Conservation (phyloP, 1,140 invertebrate genomes). For the Chrysomallon squamiferum region DNA sequence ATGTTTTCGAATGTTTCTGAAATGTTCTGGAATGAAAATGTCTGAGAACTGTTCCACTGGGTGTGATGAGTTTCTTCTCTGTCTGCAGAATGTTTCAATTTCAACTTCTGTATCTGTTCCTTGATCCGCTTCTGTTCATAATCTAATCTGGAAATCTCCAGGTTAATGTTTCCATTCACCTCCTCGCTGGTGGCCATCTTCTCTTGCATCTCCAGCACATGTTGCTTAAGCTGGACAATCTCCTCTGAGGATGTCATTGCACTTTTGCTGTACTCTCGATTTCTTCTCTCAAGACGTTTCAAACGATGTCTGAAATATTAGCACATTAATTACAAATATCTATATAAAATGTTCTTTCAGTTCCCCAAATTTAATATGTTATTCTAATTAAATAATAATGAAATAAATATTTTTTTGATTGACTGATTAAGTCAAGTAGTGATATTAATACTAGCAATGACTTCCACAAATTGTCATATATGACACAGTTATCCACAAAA, state of each 20-base stretch:
- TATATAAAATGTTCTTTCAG: not conserved
- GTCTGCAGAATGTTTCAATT: no score
- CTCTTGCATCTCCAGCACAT: conserved; percentile 24
- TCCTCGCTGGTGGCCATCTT: conserved; percentile 14
- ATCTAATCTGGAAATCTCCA: conserved; percentile 1
- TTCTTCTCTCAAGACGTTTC: conserved; percentile 21
- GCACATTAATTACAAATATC: not conserved
- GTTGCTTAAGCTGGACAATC: conserved; percentile 31
- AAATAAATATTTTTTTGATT: no score
- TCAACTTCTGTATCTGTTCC: no score
- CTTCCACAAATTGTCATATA: no score
- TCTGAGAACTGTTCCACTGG: no score
- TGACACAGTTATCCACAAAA: no score
- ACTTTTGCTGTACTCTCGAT: conserved; percentile 21
- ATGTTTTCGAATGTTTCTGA: no score
- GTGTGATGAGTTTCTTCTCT: no score
- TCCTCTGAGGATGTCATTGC: conserved; percentile 25
- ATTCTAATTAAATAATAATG: no score
- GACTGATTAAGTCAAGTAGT: no score
- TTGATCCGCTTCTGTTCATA: not conserved
- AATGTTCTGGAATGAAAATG: no score
- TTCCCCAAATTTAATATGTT: not conserved
- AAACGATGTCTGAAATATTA: conserved; percentile 23
- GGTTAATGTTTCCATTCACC: not conserved
- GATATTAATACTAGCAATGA: no score